Percentiles rank a stretch among this genome's conserved stretches.
Evolutionary conservation across 2,888 invertebrate species (phyloP).

Genomic region (Dryomyza anilis): DNA sequence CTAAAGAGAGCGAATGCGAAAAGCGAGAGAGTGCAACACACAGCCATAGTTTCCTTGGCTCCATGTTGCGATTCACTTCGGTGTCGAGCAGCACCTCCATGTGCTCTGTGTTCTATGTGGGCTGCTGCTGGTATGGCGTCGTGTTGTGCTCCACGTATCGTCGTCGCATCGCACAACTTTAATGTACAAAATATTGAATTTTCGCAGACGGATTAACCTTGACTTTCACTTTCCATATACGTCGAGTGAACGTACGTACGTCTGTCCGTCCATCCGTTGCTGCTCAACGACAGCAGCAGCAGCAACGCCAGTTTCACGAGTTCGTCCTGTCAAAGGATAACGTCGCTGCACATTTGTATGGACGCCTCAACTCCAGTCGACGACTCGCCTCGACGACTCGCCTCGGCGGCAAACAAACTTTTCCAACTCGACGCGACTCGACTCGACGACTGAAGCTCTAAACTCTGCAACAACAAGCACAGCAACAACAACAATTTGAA

Average conservation of each 20-base stretch:
- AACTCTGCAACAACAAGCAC: constrained; percentile 4
- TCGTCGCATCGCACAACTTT: constrained; percentile 40
- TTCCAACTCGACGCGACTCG: neutral
- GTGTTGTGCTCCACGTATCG: neutral
- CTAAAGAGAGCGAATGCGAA: neutral
- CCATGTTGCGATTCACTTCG: neutral
- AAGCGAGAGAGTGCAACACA: neutral
- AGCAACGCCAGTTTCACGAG: constrained; percentile 9
- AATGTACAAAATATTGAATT: constrained; percentile 57
- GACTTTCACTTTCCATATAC: constrained; percentile 58
- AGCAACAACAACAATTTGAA: too few species aligned
- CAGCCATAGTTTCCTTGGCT: neutral
- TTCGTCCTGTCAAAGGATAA: constrained; percentile 57
- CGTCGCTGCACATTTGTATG: constrained; percentile 49
- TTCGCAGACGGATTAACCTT: constrained; percentile 60
- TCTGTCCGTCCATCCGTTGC: constrained; percentile 15
- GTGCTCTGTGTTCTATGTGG: neutral
- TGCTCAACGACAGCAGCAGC: neutral
- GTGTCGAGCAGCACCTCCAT: neutral
- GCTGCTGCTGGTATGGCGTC: neutral
- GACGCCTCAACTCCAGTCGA: constrained; percentile 36
- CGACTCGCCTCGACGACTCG: neutral
- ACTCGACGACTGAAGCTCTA: neutral
- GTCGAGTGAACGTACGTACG: constrained; percentile 21
- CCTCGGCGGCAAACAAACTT: constrained; percentile 17